Percentiles rank a stretch among this genome's conserved stretches.
phyloP scores from a whole-genome alignment of 2,797 vertebrate species.

The Dicrostonyx torquatus region DNA sequence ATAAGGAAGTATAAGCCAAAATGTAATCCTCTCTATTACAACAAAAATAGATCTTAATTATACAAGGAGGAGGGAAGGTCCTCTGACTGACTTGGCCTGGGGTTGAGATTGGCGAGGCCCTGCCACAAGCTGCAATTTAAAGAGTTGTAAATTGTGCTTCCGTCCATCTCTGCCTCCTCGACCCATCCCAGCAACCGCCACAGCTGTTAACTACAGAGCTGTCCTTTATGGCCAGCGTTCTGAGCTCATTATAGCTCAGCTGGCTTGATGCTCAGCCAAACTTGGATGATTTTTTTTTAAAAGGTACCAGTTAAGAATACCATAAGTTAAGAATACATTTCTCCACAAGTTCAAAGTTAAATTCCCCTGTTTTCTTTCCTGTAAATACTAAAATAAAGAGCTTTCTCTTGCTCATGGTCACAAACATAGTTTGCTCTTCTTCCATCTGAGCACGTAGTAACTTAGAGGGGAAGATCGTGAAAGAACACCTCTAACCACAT shows the following conservation, averaged over 20 bases:
- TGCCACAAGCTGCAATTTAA: slow-evolving; percentile 72
- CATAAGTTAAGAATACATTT: slow-evolving; percentile 66
- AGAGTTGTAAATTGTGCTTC: slow-evolving; percentile 61
- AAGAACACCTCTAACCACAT: slow-evolving; percentile 20
- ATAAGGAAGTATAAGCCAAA: slow-evolving; percentile 54
- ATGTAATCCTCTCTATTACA: slow-evolving; percentile 54
- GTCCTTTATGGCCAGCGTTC: slow-evolving; percentile 57
- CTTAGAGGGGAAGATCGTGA: slow-evolving; percentile 33
- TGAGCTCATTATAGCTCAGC: slow-evolving; percentile 62
- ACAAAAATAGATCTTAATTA: slow-evolving; percentile 57
- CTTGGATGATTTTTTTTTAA: slow-evolving; percentile 58
- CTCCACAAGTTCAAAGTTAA: slow-evolving; percentile 50
- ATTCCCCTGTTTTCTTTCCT: slow-evolving; percentile 33
- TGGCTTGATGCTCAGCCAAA: slow-evolving; percentile 58
- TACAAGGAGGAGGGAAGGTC: slow-evolving; percentile 32
- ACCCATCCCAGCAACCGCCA: slow-evolving; percentile 57
- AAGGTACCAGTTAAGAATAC: slow-evolving; percentile 69
- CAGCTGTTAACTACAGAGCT: slow-evolving; percentile 73
- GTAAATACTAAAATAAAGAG: slow-evolving; percentile 57
- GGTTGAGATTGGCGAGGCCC: slow-evolving; percentile 22
- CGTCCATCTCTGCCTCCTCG: slow-evolving; percentile 63
- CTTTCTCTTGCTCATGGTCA: not conserved
- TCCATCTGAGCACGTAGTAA: not conserved
- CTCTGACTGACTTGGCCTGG: slow-evolving; percentile 44
- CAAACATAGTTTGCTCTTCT: not conserved